A percentile compares a stretch with the other conserved stretches of the same genome.
phyloP scores from a whole-genome alignment of 2,797 vertebrate genomes.

The Calcarius lapponicus region DNA sequence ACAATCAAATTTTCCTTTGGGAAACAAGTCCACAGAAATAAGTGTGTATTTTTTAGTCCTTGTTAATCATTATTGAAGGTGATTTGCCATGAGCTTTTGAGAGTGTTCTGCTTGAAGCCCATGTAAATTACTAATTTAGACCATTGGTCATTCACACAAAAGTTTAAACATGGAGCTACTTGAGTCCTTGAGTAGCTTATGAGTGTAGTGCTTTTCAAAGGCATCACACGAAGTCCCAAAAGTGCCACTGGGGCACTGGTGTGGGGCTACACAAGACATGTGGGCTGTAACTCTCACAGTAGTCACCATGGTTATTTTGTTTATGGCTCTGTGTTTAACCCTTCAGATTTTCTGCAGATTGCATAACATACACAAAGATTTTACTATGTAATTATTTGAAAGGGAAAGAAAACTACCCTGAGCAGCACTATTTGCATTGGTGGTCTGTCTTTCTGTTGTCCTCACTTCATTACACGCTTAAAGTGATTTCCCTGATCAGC shows the following conservation, averaged over 20 bases:
- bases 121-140: not conserved
- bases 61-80: not conserved
- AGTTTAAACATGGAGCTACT: not conserved
- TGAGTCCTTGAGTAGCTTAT: not conserved
- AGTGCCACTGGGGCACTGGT: accelerated
- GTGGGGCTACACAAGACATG: not conserved
- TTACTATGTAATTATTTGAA: not conserved
- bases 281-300: not conserved
- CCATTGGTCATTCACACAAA: not conserved
- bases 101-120: not conserved
- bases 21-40: not conserved
- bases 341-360: not conserved
- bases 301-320: not conserved
- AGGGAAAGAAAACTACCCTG: not conserved
- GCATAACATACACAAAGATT: accelerated
- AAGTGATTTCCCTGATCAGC: not conserved
- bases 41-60: not conserved
- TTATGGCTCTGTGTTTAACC: not conserved
- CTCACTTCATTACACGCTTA: not conserved
- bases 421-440: not conserved
- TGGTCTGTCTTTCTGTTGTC: not conserved
- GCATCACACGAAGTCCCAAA: not conserved
- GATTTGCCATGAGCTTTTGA: not conserved
- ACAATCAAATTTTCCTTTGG: not conserved
- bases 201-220: not conserved